Evolutionary conservation across 2,888 invertebrate genomes (phyloP).

Genomic region (Andrena hattorfiana): DNA sequence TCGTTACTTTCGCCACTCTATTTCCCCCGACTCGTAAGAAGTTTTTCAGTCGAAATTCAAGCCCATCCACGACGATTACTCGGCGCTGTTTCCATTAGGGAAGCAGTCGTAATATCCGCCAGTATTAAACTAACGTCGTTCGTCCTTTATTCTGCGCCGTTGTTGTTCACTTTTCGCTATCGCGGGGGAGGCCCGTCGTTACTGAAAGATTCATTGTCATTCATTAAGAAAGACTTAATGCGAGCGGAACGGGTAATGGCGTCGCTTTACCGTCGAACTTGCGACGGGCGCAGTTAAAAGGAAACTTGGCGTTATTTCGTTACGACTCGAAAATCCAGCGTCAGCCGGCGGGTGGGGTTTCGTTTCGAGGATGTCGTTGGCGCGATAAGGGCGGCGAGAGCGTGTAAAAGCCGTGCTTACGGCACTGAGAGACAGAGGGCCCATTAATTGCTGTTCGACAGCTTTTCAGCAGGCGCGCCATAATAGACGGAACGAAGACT

Average conservation of each 20-base stretch:
- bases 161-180: constrained; percentile 19
- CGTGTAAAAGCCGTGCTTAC: not conserved
- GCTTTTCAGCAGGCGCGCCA: constrained; percentile 42
- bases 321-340: constrained; percentile 16
- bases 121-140: constrained; percentile 27
- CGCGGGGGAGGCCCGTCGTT: constrained; percentile 9
- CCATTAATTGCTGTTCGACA: constrained; percentile 34
- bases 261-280: constrained; percentile 26
- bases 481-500: constrained; percentile 26
- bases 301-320: constrained; percentile 7
- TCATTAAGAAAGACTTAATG: constrained; percentile 48
- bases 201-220: constrained; percentile 48
- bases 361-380: not conserved
- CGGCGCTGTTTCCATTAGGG: constrained; percentile 22
- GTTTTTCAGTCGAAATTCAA: constrained; percentile 8
- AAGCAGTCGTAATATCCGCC: constrained; percentile 7
- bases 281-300: constrained; percentile 22
- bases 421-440: not conserved
- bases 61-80: constrained; percentile 17
- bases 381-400: not conserved
- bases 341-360: not conserved
- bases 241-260: constrained; percentile 12
- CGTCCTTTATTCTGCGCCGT: constrained; percentile 16
- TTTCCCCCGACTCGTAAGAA: not conserved
- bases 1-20: not conserved